A percentile compares a stretch with the other conserved stretches of the same genome.
Evolutionary conservation across 2,888 invertebrate species (phyloP).

Genomic region (Cantharis rufa): DNA sequence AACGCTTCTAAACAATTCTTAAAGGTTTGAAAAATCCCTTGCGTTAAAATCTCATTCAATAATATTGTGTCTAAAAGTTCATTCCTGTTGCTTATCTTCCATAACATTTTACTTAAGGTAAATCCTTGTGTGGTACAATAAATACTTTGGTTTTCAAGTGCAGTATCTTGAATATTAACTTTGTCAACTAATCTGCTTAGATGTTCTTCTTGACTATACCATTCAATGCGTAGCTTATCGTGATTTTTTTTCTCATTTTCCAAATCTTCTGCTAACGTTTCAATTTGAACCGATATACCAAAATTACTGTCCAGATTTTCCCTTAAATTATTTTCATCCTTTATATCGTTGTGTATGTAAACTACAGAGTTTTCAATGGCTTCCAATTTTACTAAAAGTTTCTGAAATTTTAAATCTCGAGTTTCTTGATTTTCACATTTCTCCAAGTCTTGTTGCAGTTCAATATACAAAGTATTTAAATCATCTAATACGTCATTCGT

Average conservation of each 20-base stretch:
- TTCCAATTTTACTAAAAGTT: neutral
- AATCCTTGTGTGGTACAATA: constrained; percentile 17
- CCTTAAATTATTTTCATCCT: neutral
- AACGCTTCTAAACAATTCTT: constrained; percentile 12
- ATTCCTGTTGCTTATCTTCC: constrained; percentile 14
- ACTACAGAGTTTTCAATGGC: neutral
- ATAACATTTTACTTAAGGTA: constrained; percentile 15
- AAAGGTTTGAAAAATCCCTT: constrained; percentile 9
- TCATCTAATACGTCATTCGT: neutral
- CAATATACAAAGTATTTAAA: neutral
- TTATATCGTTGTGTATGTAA: neutral
- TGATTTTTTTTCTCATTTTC: neutral
- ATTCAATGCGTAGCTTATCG: constrained; percentile 7
- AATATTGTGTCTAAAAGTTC: constrained; percentile 9
- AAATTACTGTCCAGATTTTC: neutral
- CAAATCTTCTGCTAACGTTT: neutral
- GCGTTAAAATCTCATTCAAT: neutral
- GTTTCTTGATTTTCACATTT: neutral
- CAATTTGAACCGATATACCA: neutral
- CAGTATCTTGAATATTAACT: constrained; percentile 3
- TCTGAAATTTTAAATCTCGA: neutral
- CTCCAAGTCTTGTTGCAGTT: neutral
- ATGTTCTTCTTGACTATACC: constrained; percentile 22
- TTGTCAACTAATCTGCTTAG: constrained; percentile 4
- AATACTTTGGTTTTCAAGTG: constrained; percentile 12